These are phyloP conservation scores for Exephanes ischioxanthus DNA, from an alignment of 2,888 invertebrate species.

Conservation along the genomic window DNA sequence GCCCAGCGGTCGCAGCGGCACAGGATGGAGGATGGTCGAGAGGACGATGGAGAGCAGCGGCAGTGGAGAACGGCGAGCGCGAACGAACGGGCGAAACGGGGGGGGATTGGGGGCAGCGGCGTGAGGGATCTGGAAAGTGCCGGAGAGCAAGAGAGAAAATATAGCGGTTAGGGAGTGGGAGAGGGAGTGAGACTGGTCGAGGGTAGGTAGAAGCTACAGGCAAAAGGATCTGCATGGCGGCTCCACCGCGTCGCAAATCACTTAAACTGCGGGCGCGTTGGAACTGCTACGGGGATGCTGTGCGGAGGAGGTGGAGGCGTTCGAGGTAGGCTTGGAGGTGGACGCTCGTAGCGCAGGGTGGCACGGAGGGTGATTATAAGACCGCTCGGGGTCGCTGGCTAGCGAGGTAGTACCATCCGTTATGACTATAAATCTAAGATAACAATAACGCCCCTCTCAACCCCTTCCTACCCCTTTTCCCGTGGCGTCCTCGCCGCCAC, in stretches of 20 bases:
- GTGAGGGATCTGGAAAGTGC: conserved; percentile 62
- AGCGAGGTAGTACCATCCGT: conserved; percentile 84
- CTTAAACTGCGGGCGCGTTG: conserved; percentile 83
- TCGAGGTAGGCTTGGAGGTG: conserved; percentile 72
- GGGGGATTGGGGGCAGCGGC: conserved; percentile 51
- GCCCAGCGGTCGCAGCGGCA: conserved; percentile 66
- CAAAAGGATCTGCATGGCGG: conserved; percentile 85
- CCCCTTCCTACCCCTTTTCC: conserved; percentile 72
- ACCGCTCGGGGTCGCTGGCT: conserved; percentile 84
- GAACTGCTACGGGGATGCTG: conserved; percentile 78
- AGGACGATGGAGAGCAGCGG: conserved; percentile 53
- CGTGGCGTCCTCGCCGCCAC: conserved; percentile 64
- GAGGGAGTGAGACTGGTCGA: conserved; percentile 62
- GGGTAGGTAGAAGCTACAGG: conserved; percentile 77
- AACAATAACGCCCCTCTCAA: conserved; percentile 84
- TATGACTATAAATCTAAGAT: conserved; percentile 85
- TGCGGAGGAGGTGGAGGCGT: conserved; percentile 73
- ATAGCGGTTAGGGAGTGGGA: conserved; percentile 40
- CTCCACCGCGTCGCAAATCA: conserved; percentile 85
- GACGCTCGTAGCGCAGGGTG: conserved; percentile 73
- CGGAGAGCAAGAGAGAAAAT: conserved; percentile 57
- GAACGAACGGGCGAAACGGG: conserved; percentile 48
- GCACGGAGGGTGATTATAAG: conserved; percentile 84
- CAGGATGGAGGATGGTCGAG: conserved; percentile 54
- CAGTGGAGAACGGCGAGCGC: conserved; percentile 64